Percentiles rank a stretch among this genome's conserved stretches.
These are phyloP conservation scores for Oryzias woworae DNA, from an alignment of 2,113 vertebrate species.

Conservation along the genomic window DNA sequence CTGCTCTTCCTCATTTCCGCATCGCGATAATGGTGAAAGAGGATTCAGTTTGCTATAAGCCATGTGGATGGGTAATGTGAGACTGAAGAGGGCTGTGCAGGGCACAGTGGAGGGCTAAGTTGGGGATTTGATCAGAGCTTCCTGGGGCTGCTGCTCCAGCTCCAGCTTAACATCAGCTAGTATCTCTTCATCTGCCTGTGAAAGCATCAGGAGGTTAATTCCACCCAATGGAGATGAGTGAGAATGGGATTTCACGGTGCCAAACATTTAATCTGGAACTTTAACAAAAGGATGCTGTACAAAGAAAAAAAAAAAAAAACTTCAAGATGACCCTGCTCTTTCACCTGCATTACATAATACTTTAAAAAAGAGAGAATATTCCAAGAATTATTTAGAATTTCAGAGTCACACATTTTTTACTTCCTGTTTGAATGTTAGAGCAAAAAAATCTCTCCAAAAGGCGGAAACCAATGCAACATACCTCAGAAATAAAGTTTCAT, in stretches of 20 bases:
- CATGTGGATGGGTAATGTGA: constrained; percentile 32
- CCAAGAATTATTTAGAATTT: too few relatives aligned
- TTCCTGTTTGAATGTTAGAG: too few relatives aligned
- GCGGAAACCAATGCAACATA: neutral
- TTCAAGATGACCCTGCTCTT: too few relatives aligned
- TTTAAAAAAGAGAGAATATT: too few relatives aligned
- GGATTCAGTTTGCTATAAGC: constrained; percentile 49
- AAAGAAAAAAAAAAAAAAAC: neutral
- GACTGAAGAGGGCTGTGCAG: constrained; percentile 43
- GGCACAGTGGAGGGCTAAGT: constrained; percentile 48
- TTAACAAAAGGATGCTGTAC: constrained; percentile 35
- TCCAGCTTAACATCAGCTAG: constrained; percentile 65
- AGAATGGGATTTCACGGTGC: constrained; percentile 9
- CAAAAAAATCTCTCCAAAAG: neutral
- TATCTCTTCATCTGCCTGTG: constrained; percentile 66
- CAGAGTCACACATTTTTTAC: too few relatives aligned
- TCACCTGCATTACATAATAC: too few relatives aligned
- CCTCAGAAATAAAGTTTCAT: neutral
- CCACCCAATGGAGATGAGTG: constrained; percentile 28
- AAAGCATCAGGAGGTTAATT: constrained; percentile 66
- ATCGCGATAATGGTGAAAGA: constrained; percentile 37
- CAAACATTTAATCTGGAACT: constrained; percentile 41
- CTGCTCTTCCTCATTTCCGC: constrained; percentile 30
- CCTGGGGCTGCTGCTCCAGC: constrained; percentile 56
- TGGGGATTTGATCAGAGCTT: constrained; percentile 63